A percentile compares a stretch with the other conserved stretches of the same genome.
phyloP scores from a whole-genome alignment of 2,888 invertebrate genomes.

The Choreutis nemorana region DNA sequence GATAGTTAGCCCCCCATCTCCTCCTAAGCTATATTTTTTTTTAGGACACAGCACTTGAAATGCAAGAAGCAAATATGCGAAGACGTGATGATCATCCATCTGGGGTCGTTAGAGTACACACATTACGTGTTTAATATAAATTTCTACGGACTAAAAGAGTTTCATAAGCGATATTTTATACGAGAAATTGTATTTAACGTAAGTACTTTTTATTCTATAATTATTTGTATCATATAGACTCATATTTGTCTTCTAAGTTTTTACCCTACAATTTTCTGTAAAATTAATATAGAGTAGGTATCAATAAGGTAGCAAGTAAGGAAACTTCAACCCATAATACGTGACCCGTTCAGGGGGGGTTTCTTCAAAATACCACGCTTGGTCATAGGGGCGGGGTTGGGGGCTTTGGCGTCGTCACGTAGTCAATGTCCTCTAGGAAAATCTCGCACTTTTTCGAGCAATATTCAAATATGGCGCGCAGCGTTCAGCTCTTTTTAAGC shows the following conservation, averaged over 20 bases:
- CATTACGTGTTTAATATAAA: conserved; percentile 86
- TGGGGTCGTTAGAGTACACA: conserved; percentile 88
- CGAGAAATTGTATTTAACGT: conserved; percentile 86
- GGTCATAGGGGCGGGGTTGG: background rate
- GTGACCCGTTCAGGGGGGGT: too few relatives aligned
- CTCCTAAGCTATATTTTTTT: too few relatives aligned
- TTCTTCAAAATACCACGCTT: background rate
- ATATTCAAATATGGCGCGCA: too few relatives aligned
- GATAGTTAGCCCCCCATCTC: too few relatives aligned
- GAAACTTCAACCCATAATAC: too few relatives aligned
- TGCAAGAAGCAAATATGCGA: conserved; percentile 86
- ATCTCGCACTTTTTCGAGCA: background rate
- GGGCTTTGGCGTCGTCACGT: background rate
- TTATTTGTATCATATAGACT: background rate
- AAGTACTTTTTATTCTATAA: conserved; percentile 43
- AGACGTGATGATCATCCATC: conserved; percentile 86
- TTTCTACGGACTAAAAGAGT: conserved; percentile 85
- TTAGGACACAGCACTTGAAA: conserved; percentile 80
- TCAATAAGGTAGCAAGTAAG: too few relatives aligned
- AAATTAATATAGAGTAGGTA: too few relatives aligned
- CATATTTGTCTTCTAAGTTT: background rate
- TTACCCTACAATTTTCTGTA: too few relatives aligned
- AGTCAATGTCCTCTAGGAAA: background rate
- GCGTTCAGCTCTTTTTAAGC: too few relatives aligned
- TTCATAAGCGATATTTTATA: conserved; percentile 85